phyloP scores from a whole-genome alignment of 1,140 invertebrate genomes.

The Antheraea mylitta region DNA sequence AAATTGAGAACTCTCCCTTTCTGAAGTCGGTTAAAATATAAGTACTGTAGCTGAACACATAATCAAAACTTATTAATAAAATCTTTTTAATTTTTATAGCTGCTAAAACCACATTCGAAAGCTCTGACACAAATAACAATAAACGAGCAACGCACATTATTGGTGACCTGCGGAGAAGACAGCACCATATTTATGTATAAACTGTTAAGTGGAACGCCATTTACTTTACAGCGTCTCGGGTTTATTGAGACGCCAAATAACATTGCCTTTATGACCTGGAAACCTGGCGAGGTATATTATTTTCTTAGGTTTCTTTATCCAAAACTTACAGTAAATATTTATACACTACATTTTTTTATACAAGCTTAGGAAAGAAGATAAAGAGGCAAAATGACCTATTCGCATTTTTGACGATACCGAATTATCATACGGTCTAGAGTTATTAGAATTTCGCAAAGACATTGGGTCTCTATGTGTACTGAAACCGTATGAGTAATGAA shows the following conservation, averaged over 20 bases:
- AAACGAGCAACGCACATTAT: constrained; percentile 76
- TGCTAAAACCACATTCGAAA: constrained; percentile 83
- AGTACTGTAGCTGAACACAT: too few relatives aligned
- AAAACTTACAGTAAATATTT: background rate
- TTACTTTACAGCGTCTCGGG: constrained; percentile 82
- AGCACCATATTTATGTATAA: constrained; percentile 83
- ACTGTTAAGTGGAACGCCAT: constrained; percentile 58
- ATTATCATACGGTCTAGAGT: too few relatives aligned
- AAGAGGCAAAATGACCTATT: too few relatives aligned
- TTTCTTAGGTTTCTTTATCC: background rate
- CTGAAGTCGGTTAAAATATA: too few relatives aligned
- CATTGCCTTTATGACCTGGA: constrained; percentile 83
- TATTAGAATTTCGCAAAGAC: too few relatives aligned
- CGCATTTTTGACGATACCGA: too few relatives aligned
- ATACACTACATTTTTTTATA: background rate
- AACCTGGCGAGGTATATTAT: constrained; percentile 63
- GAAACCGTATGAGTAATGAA: too few relatives aligned
- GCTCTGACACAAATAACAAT: constrained; percentile 81
- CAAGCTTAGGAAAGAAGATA: too few relatives aligned
- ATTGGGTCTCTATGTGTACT: too few relatives aligned
- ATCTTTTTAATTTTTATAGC: constrained; percentile 60
- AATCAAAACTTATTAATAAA: background rate
- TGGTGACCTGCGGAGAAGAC: constrained; percentile 76
- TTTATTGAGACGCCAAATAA: constrained; percentile 81
- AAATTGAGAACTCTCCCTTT: too few relatives aligned